These are phyloP conservation scores for Antheraea assamensis DNA, from an alignment of 2,888 invertebrate genomes.

Conservation along the genomic window DNA sequence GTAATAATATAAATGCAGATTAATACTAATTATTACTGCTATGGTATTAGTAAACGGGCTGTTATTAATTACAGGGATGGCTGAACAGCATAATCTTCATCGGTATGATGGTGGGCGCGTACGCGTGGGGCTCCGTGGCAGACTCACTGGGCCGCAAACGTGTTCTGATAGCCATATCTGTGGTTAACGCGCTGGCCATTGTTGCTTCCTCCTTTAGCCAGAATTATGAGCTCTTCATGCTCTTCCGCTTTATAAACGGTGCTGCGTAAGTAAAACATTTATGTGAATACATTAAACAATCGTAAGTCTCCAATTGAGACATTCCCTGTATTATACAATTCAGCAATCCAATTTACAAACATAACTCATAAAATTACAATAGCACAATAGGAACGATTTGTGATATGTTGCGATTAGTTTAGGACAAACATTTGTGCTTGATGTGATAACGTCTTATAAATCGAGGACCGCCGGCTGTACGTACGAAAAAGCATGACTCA, in stretches of 20 bases:
- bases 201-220: conserved; percentile 95
- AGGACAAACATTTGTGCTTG: no score
- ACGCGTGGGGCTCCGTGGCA: conserved; percentile 95
- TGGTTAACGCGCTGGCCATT: conserved; percentile 94
- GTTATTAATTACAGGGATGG: conserved; percentile 76
- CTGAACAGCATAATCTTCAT: conserved; percentile 91
- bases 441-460: no score
- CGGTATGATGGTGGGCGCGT: conserved; percentile 97
- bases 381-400: no score
- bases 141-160: conserved; percentile 94
- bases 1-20: no score
- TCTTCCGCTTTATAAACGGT: conserved; percentile 95
- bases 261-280: conserved; percentile 89
- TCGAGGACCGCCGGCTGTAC: no score
- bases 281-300: neutral
- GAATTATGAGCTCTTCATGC: conserved; percentile 93
- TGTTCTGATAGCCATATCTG: conserved; percentile 93
- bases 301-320: neutral
- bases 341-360: no score
- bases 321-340: neutral
- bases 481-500: no score
- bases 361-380: no score
- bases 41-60: no score
- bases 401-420: no score
- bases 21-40: no score